Evolutionary conservation across 2,888 invertebrate species (phyloP), one percentile per base, ranked within the genome.

Genomic region (Spodoptera exigua): DNA sequence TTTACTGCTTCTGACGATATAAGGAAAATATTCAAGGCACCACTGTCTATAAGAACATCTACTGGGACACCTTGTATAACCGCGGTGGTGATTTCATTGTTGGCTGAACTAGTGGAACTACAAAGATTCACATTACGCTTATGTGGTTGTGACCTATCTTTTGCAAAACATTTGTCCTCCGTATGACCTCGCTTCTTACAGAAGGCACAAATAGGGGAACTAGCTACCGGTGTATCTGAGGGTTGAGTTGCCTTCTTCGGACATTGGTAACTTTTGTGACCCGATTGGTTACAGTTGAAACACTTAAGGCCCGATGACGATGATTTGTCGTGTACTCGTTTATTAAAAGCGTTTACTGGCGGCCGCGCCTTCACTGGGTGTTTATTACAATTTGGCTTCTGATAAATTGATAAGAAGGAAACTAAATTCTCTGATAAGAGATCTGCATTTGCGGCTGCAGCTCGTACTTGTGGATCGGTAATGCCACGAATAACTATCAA

Each of bases 41-140:
- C 74, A 13, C 66, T 72, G 40, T 76, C 74, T 10, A 76, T 71
- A 2, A 79, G 46, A 1, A 77, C 49, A 12, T 79, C 74, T 3
- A 74, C 54, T 0, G 71, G 57, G 2, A 69, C 39, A 12, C 63
- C 68, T 13, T 64, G 53, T 3, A 64, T 64, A 9, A 69, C 64
- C 0, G 55, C 61, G 3, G 45, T 41, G 13, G 14, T 37, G 7
- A 61, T 37, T 16, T 61, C 60, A 18, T 44, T 57, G 12, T 2
- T 27, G 3, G 17, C 43, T 17, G 18, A 37, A 14, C 21, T 2
- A 2, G 18, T 18, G 17, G 41, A 41, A 3, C 16, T 41, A n/a
- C 51, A 52, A n/a, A 52, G 41, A 11, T 52, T 52, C 1, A 52
- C 32, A 14, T 52, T 52, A 2, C 34, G 51, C 35, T 52, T 21